These are phyloP conservation scores for Basileuterus tristriatus DNA, from an alignment of 2,797 vertebrate genomes.

Conservation along the genomic window DNA sequence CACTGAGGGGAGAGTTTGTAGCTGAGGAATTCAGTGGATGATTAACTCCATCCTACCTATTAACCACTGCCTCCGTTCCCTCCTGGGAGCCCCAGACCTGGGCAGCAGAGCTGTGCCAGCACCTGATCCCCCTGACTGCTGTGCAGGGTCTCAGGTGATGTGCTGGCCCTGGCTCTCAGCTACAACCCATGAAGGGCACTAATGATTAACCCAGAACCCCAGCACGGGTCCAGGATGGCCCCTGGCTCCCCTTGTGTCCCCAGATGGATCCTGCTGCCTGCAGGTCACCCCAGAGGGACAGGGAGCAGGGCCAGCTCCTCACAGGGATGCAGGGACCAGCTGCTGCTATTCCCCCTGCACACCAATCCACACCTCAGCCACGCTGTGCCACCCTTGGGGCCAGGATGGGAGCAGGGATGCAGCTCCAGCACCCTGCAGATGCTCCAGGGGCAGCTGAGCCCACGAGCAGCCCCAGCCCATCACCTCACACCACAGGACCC, in stretches of 20 bases:
- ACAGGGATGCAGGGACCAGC: neutral
- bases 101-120: conserved; percentile 22
- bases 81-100: neutral
- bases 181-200: neutral
- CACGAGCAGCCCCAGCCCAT: neutral
- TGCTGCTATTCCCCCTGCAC: neutral
- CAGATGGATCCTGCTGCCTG: neutral
- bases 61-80: conserved; percentile 29
- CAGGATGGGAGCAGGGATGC: accelerated
- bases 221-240: neutral
- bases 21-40: conserved; percentile 52
- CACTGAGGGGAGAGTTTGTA: neutral
- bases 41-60: conserved; percentile 54
- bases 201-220: conserved; percentile 59
- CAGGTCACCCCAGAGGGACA: neutral
- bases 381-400: accelerated
- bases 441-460: neutral
- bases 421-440: neutral
- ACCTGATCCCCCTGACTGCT: conserved; percentile 18
- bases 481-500: neutral
- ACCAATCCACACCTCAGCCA: neutral
- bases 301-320: neutral
- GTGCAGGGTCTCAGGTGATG: conserved; percentile 18
- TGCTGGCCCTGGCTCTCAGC: neutral
- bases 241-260: neutral